Evolutionary conservation across 2,797 vertebrate species (phyloP), one percentile per base, ranked within the genome.

Genomic region (Basileuterus tristriatus): DNA sequence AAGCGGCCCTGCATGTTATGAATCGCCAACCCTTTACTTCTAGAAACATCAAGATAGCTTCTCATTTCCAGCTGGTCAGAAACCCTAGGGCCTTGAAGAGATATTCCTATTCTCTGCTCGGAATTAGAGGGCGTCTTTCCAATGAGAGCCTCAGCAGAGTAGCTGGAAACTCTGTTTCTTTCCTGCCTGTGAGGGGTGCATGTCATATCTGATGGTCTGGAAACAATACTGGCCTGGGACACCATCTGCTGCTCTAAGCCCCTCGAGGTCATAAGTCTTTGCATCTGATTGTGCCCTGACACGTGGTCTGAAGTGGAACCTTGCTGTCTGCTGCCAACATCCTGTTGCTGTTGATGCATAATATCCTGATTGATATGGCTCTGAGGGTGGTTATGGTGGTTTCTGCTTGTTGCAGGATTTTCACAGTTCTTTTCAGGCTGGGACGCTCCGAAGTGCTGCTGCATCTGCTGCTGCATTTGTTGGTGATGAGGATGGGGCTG

Each of bases 91-190:
- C 98, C 97, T 94, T 99, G 99, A 74, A 99, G 97, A 24, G 99
- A 98, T 67, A 99, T 96, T 37, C 98, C 98, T 98, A 99, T 98
- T 75, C 99, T 99, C 93, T 99, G 98, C 76, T 99, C 99, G 0
- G 98, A 98, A 69, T 98, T 99, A 30, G 98, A 99, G 50, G 99
- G 98, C 0, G 98, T 98, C 96, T 99, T 99, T 50, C 99, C 99
- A 39, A 99, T 99, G 56, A 99, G 99, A 0, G 99, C 99, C 89
- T 99, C 99, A 1, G 99, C 99, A n/a, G 99, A 99, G 95, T 99
- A 99, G 97, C 98, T 99, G 87, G 99, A 99, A 76, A 99, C 99
- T 24, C 99, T 98, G 46, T 99, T 99, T 50, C 99, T 98, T 74
- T 99, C 99, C 87, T 99, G 99, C 27, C 99, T 98, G 7, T 99